Base-by-base conservation (phyloP, 2,113 vertebrate genomes). In the Leptosomus discolor region DNA sequence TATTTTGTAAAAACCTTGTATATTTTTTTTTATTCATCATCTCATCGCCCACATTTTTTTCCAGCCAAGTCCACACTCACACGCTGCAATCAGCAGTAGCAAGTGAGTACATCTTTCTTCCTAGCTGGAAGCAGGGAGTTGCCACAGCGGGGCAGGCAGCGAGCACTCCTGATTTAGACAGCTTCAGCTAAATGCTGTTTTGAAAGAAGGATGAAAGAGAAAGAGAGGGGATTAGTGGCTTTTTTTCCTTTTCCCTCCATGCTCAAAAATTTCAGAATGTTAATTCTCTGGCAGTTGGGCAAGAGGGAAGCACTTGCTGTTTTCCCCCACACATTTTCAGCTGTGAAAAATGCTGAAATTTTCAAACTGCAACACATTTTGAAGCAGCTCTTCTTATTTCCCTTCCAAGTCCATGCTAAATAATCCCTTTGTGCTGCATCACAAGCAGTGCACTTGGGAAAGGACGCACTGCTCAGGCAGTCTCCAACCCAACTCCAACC, bases 121-220 rank as follows among this genome's bases (percentile, higher is more conserved):
- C 73, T 74, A 84, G 81, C 70, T 53, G 75, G 81, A 71, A 78
- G 48, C 3, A 0, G 56, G 48, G 61, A 58, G n/a, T 24, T 61
- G 58, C 54, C 3, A 0, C 58, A 80, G 56, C 2, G 7, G 27
- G 65, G 34, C 57, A 85, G 57, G 57, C 48, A 50, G 34, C 0
- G 0, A 90, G 60, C 19, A 0, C 45, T 43, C 56, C 41, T 0
- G 0, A 56, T 53, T 46, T 22, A 54, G 77, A 23, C 30, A 84
- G 5, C 43, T 90, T 74, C 61, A 71, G 43, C 56, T 63, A 39
- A 56, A 85, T 48, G 53, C 57, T 54, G 17, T 18, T 90, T 56
- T 22, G 36, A 83, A 77, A 45, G 41, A 63, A 92, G 46, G 43
- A 82, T 39, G 68, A 88, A 92, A 80, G 45, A 46, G 18, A 91